A percentile compares a stretch with the other conserved stretches of the same genome.
These are phyloP conservation scores for Atherinomorus stipes DNA, from an alignment of 2,113 vertebrate species.

Conservation along the genomic window DNA sequence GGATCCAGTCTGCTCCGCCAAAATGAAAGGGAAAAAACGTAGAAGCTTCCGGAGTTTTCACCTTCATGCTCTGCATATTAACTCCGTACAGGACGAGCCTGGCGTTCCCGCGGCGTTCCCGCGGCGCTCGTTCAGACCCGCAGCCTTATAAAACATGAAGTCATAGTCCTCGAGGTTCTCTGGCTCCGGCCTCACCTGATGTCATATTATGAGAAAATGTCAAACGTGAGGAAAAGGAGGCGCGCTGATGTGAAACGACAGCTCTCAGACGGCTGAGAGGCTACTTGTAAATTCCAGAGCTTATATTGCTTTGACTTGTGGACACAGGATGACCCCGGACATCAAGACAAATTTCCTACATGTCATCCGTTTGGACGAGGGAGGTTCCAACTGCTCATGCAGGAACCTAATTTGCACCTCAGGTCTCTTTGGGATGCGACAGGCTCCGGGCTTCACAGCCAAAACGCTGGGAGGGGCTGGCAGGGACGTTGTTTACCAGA, in stretches of 20 bases:
- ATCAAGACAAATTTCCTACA: conserved; percentile 23
- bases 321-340: neutral
- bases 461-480: conserved; percentile 11
- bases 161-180: conserved; percentile 51
- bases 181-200: conserved; percentile 46
- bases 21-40: conserved; percentile 12
- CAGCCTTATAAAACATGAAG: conserved; percentile 58
- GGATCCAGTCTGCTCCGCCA: conserved; percentile 17
- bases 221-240: conserved; percentile 26
- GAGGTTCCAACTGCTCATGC: neutral
- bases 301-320: conserved; percentile 1
- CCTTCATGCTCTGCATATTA: conserved; percentile 28
- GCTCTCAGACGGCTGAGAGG: conserved; percentile 8
- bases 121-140: conserved; percentile 19
- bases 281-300: neutral
- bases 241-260: conserved; percentile 20
- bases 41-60: conserved; percentile 3
- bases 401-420: neutral
- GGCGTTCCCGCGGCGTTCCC: conserved; percentile 40
- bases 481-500: conserved; percentile 1
- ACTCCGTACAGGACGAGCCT: conserved; percentile 32
- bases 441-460: conserved; percentile 19
- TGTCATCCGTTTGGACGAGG: conserved; percentile 17
- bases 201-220: conserved; percentile 41
- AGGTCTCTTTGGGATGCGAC: conserved; percentile 11